These are phyloP conservation scores for Myiotriccus ornatus DNA, from an alignment of 2,797 vertebrate species.

Conservation along the genomic window DNA sequence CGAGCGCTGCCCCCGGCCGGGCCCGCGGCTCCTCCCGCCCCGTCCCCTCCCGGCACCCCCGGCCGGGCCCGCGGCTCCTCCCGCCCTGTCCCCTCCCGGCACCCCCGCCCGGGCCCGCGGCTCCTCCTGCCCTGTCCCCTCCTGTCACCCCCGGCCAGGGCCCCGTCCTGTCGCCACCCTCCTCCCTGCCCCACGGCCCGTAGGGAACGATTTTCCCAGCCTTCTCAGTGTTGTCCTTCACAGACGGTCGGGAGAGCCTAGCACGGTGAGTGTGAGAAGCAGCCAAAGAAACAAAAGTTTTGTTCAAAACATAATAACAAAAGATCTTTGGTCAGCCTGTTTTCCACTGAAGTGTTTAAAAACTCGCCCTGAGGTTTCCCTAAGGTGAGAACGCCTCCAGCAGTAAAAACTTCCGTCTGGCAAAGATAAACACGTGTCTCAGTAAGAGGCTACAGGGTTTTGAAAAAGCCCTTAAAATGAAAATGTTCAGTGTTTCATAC, in stretches of 20 bases:
- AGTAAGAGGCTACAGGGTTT: fast-evolving
- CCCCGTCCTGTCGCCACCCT: neutral
- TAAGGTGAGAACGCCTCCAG: neutral
- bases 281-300: neutral
- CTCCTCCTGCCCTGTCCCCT: neutral
- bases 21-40: neutral
- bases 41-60: neutral
- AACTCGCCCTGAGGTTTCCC: neutral
- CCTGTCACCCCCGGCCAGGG: neutral
- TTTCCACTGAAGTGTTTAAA: neutral
- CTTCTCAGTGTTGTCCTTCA: fast-evolving
- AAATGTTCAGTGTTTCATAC: fast-evolving
- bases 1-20: neutral
- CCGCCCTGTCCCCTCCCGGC: neutral
- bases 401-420: neutral
- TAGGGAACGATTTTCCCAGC: neutral
- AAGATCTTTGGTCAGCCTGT: fast-evolving
- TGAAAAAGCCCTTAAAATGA: neutral
- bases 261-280: too few relatives aligned
- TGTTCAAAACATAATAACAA: neutral
- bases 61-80: neutral
- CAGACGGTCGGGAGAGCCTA: fast-evolving
- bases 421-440: fast-evolving
- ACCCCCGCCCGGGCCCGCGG: neutral
- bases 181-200: too few relatives aligned